A percentile compares a stretch with the other conserved stretches of the same genome.
These are phyloP conservation scores for Artemia franciscana DNA, from an alignment of 1,140 invertebrate species.

Conservation along the genomic window DNA sequence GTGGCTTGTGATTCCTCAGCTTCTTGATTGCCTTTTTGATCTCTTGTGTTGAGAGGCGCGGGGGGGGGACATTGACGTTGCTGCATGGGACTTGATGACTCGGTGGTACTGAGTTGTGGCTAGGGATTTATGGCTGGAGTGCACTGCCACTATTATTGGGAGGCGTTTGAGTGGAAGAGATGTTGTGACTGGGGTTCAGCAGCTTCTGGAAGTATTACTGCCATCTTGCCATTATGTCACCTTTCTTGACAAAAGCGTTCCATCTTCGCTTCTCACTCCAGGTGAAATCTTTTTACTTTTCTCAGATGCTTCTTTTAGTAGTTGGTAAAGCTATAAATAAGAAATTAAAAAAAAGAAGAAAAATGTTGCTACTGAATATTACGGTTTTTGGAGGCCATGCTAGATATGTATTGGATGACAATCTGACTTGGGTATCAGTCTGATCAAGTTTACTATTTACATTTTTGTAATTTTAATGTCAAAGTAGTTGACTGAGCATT, in stretches of 20 bases:
- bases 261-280: background rate
- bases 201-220: too few relatives aligned
- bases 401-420: too few relatives aligned
- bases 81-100: background rate
- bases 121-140: background rate
- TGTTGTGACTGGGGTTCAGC: background rate
- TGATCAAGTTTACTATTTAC: too few relatives aligned
- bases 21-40: background rate
- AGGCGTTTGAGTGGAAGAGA: background rate
- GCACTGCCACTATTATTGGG: background rate
- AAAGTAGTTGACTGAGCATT: too few relatives aligned
- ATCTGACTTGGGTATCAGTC: too few relatives aligned
- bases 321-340: background rate
- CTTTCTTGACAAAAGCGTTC: background rate
- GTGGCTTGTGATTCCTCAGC: background rate
- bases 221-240: too few relatives aligned
- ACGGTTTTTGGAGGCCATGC: too few relatives aligned
- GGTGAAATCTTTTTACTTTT: background rate
- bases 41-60: background rate
- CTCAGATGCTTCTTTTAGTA: background rate
- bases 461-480: too few relatives aligned
- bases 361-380: too few relatives aligned
- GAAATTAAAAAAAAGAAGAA: too few relatives aligned
- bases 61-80: background rate
- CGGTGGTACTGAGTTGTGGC: background rate